These are phyloP conservation scores for Neodontobutis hainanensis DNA, from an alignment of 2,113 vertebrate species.

Conservation along the genomic window DNA sequence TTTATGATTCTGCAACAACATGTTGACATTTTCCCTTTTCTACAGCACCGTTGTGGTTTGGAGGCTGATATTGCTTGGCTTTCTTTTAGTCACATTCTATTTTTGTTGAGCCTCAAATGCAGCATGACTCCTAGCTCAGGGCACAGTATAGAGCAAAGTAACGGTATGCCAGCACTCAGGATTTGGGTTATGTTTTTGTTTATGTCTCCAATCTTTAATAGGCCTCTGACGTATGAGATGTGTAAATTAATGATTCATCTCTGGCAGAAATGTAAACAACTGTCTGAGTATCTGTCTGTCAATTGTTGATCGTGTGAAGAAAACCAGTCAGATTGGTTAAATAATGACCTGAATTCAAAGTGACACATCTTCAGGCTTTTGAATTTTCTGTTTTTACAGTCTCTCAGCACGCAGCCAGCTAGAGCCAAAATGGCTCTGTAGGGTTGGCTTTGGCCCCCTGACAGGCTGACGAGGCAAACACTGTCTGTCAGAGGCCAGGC, in stretches of 20 bases:
- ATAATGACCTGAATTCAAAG: slow-evolving; percentile 46
- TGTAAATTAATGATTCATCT: slow-evolving; percentile 42
- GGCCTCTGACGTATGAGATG: slow-evolving; percentile 15
- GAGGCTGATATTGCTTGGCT: slow-evolving; percentile 57
- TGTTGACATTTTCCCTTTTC: slow-evolving; percentile 50
- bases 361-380: slow-evolving; percentile 36
- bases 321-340: slow-evolving; percentile 34
- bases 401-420: slow-evolving; percentile 46
- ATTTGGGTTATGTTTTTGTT: slow-evolving; percentile 46
- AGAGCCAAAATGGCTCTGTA: slow-evolving; percentile 48
- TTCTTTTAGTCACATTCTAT: slow-evolving; percentile 68
- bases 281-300: slow-evolving; percentile 8
- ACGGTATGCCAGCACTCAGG: slow-evolving; percentile 24
- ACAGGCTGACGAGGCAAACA: slow-evolving; percentile 58
- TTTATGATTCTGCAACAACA: slow-evolving; percentile 18
- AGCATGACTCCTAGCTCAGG: slow-evolving; percentile 51
- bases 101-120: slow-evolving; percentile 63
- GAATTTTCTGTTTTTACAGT: slow-evolving; percentile 39
- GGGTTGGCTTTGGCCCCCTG: slow-evolving; percentile 65
- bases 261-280: slow-evolving; percentile 33
- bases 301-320: slow-evolving; percentile 22
- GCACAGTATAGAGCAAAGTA: slow-evolving; percentile 39
- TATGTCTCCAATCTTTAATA: slow-evolving; percentile 49
- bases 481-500: slow-evolving; percentile 61
- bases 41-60: slow-evolving; percentile 49